Evolutionary conservation across 2,797 vertebrate genomes (phyloP), one percentile per base, ranked within the genome.

Genomic region (Taeniopygia guttata): DNA sequence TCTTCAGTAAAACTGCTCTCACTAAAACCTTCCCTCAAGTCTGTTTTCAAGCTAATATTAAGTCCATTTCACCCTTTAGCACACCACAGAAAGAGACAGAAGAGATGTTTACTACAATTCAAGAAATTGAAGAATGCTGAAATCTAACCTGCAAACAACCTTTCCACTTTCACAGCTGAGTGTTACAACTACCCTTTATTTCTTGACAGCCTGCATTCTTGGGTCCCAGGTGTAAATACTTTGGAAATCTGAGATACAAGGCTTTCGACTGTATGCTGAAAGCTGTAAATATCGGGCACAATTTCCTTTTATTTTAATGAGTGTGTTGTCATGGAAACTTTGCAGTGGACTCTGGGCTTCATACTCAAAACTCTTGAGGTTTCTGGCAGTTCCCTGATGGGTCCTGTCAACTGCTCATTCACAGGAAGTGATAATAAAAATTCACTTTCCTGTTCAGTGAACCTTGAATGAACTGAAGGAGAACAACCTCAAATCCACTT

Each of bases 341-440:
- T 94, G 49, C 73, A 81, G 68, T 88, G 95, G 94, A 95, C 92
- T 81, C 69, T 84, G 52, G 55, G 48, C 48, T 93, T 96, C 83
- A 63, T 80, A 59, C n/a, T 93, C 62, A 81, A 83, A 97, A 93
- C 95, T 96, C 96, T 64, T 81, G 90, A 97, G 94, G 75, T 91
- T 94, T 96, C 94, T 96, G 95, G 85, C 78, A 89, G 88, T 84
- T 96, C 95, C 93, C 94, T 94, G 90, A 95, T 95, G 96, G 75
- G 74, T 87, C 73, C 89, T 97, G 95, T 97, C 96, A 96, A 92
- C 94, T 82, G 80, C 63, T 96, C 91, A 93, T 96, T 95, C 91
- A 94, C 86, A 96, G 94, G 89, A 97, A 96, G 87, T 90, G 94
- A 95, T 97, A 94, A 95, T 93, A 96, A 96, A 96, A 97, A 96